These are phyloP conservation scores for Stegodyphus dumicola DNA, from an alignment of 1,140 invertebrate species.

Conservation along the genomic window DNA sequence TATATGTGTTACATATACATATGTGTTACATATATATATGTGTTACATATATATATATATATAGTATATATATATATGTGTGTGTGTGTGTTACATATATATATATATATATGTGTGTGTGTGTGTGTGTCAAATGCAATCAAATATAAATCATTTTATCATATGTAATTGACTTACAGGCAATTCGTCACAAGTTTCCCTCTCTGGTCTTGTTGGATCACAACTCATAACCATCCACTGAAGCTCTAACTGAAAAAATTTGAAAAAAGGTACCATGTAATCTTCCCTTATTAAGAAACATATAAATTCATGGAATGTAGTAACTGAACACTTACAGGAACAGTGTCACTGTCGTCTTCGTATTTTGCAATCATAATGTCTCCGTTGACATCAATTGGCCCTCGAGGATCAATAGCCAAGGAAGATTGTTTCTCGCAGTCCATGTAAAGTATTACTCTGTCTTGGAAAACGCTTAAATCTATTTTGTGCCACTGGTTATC, in stretches of 20 bases:
- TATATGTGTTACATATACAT: too few species aligned
- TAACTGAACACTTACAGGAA: constrained; percentile 73
- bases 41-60: too few species aligned
- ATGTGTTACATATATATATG: too few species aligned
- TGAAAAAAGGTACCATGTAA: constrained; percentile 1
- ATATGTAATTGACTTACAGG: constrained; percentile 66
- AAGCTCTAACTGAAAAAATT: constrained; percentile 75
- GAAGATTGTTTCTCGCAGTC: constrained; percentile 75
- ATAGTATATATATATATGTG: too few species aligned
- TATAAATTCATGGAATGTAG: not conserved
- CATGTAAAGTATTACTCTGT: constrained; percentile 76
- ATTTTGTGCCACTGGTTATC: constrained; percentile 84
- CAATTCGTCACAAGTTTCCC: constrained; percentile 79
- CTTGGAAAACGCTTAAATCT: constrained; percentile 78
- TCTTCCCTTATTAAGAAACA: not conserved
- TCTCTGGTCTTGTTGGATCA: constrained; percentile 77
- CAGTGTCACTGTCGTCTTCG: constrained; percentile 71
- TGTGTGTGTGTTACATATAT: too few species aligned
- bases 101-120: too few species aligned
- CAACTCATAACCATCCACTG: constrained; percentile 85
- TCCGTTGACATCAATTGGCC: constrained; percentile 76
- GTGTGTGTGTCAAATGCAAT: too few species aligned
- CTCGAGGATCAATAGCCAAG: constrained; percentile 71
- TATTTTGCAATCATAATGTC: constrained; percentile 76
- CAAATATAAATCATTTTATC: not conserved